Evolutionary conservation across 2,113 vertebrate genomes (phyloP), one percentile per base, ranked within the genome.

Genomic region (Toxotes jaculatrix): DNA sequence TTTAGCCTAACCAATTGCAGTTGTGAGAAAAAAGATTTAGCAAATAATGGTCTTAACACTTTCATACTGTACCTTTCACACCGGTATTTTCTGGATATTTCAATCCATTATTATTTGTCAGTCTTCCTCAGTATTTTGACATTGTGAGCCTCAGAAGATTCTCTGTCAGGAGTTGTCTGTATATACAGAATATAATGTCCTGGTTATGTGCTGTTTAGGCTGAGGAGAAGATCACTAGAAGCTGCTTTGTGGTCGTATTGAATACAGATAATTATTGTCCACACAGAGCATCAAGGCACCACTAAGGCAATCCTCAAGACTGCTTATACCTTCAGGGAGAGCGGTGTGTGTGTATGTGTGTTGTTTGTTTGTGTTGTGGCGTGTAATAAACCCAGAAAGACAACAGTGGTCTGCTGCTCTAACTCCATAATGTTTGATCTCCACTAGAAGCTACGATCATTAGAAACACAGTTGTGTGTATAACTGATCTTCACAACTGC

Each of bases 351-450:
- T 23, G 49, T 32, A 6, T 56, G 55, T 55, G 53, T 40, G 55
- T 42, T 12, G 66, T 63, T 55, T 76, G 13, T 67, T n/a, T 72
- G 9, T 27, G 16, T 74, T 49, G 56, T 61, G 43, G 79, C 0
- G 19, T 83, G 73, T 79, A 82, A 88, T 77, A 86, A 86, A 89
- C 74, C 77, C 81, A 47, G 42, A 79, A 55, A 87, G 67, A 87
- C 75, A 70, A 79, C 57, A 73, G 32, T 72, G 68, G 36, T 85
- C 77, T 84, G 66, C 70, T 85, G 57, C 68, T 75, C 55, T 53
- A 60, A 57, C 68, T 91, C 62, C 73, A 74, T 80, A 82, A 82
- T 84, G 69, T 88, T 84, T 89, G 86, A 90, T 92, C 83, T 87
- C 45, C 53, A 77, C 53, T 42, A 60, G 78, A 77, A 83, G 77